phyloP scores from a whole-genome alignment of 2,797 vertebrate genomes.

The Enoplosus armatus region DNA sequence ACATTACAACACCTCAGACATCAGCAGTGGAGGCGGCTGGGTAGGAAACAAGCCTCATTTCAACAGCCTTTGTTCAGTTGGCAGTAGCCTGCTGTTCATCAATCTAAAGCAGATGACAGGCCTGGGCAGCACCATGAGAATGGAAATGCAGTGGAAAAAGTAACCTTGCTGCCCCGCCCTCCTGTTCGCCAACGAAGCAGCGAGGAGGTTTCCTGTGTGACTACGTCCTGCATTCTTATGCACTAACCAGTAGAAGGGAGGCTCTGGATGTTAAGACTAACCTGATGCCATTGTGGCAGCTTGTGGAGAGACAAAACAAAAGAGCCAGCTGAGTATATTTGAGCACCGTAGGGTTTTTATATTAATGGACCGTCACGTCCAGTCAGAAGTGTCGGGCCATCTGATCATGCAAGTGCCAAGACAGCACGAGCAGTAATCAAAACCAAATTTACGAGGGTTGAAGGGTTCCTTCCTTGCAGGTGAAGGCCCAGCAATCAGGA shows the following conservation, averaged over 20 bases:
- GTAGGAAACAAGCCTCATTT: slow-evolving; percentile 23
- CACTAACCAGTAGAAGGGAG: not conserved
- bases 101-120: slow-evolving; percentile 27
- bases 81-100: slow-evolving; percentile 26
- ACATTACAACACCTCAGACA: slow-evolving; percentile 3
- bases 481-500: not conserved
- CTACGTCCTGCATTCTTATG: not conserved
- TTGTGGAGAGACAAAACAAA: not conserved
- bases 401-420: not conserved
- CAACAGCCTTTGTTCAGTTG: slow-evolving; percentile 1
- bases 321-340: not conserved
- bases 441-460: not conserved
- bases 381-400: not conserved
- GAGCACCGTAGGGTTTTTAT: not conserved
- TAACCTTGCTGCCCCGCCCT: not conserved
- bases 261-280: not conserved
- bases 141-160: slow-evolving; percentile 3
- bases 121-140: not conserved
- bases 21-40: not conserved
- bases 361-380: not conserved
- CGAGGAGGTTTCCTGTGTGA: not conserved
- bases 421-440: not conserved
- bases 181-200: not conserved
- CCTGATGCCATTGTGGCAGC: not conserved
- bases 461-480: not conserved